Conservation (phyloP, 2,113 vertebrate species). For the Ranitomeya imitator region DNA sequence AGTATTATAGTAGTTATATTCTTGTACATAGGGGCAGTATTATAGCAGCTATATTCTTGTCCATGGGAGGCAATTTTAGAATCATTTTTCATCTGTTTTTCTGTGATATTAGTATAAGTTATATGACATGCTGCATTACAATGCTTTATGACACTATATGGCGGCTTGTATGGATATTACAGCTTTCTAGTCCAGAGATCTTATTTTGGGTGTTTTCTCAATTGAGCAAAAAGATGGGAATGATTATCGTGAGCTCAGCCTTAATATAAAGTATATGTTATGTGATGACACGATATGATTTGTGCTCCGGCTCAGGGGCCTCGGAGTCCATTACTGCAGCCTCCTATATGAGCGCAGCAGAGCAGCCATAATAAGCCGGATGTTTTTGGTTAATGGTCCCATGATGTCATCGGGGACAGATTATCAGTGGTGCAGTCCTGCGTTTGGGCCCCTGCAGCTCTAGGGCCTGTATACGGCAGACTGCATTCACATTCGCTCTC, state of each 20-base stretch:
- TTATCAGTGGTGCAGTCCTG: neutral
- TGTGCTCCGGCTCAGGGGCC: neutral
- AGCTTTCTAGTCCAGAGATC: neutral
- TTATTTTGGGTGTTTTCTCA: neutral
- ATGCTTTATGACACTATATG: neutral
- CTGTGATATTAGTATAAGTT: too few species aligned
- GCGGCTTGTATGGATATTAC: neutral
- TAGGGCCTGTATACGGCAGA: neutral
- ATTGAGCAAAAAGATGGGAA: neutral
- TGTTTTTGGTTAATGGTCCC: neutral
- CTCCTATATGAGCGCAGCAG: neutral
- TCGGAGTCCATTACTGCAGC: neutral
- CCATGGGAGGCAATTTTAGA: neutral
- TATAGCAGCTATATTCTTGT: constrained; percentile 1
- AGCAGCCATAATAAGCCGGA: neutral
- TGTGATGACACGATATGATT: neutral
- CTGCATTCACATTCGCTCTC: too few species aligned
- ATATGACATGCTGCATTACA: neutral
- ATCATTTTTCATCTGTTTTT: too few species aligned
- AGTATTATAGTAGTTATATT: constrained; percentile 13
- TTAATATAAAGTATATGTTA: too few species aligned
- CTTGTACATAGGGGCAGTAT: neutral
- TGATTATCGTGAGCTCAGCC: neutral
- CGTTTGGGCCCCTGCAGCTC: neutral
- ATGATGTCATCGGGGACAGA: neutral